Conservation (phyloP, 2,888 invertebrate genomes). For the Apotomis turbidana region DNA sequence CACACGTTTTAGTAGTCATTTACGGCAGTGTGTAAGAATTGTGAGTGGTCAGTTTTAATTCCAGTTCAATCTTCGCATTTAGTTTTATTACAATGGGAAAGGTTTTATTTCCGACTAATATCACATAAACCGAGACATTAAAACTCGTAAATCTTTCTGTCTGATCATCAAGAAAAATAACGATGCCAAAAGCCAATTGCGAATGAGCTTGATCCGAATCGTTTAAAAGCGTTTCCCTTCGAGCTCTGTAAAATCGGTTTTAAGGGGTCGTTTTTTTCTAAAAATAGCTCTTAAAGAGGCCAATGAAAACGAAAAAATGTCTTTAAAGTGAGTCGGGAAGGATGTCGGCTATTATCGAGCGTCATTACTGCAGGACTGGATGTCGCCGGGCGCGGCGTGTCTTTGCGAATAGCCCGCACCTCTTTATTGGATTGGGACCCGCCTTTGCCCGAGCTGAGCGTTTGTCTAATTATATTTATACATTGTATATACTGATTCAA, state of each 20-base stretch:
- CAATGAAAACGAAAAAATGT: slow-evolving; percentile 55
- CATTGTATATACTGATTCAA: too few species aligned
- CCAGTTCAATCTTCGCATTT: too few species aligned
- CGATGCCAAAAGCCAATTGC: slow-evolving; percentile 17
- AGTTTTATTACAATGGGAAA: too few species aligned
- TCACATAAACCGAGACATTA: too few species aligned
- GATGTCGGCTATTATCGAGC: slow-evolving; percentile 72
- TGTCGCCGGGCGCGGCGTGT: slow-evolving; percentile 39
- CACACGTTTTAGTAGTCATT: too few species aligned
- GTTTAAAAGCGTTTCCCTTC: slow-evolving; percentile 21
- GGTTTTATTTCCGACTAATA: too few species aligned
- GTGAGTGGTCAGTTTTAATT: too few species aligned
- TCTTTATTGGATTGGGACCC: slow-evolving; percentile 20
- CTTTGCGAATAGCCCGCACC: slow-evolving; percentile 38
- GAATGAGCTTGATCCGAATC: slow-evolving; percentile 16
- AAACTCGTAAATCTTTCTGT: background rate
- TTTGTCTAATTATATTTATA: background rate
- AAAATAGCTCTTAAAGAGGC: slow-evolving; percentile 44
- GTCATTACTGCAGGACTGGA: slow-evolving; percentile 57
- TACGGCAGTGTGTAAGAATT: too few species aligned
- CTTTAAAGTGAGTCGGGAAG: slow-evolving; percentile 63
- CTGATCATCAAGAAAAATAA: slow-evolving; percentile 12
- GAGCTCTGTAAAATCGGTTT: slow-evolving; percentile 24
- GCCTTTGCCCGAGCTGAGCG: slow-evolving; percentile 16
- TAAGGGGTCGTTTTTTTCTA: slow-evolving; percentile 44